These are phyloP conservation scores for Rhopalosiphum padi DNA, from an alignment of 1,140 invertebrate species.

Conservation along the genomic window DNA sequence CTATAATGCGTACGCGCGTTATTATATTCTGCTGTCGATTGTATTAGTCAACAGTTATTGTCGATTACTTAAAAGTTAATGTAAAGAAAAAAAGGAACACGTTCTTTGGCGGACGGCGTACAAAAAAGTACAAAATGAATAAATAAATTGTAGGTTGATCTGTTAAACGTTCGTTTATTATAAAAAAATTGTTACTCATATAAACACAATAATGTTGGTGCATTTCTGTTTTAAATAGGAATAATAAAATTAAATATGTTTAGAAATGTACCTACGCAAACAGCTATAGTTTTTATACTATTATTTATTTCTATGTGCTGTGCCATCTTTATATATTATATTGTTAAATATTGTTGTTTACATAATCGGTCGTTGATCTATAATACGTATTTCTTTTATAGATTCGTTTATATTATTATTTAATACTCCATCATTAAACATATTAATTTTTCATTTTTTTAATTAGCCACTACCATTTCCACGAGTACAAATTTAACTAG, in stretches of 20 bases:
- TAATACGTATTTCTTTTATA: not conserved
- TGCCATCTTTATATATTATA: not conserved
- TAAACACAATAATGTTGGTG: not conserved
- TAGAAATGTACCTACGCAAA: not conserved
- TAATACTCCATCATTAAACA: not conserved
- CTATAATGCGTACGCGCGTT: not conserved
- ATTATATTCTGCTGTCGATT: not conserved
- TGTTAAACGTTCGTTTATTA: not conserved
- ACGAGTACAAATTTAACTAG: slow-evolving; percentile 50
- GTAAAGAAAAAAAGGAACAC: not conserved
- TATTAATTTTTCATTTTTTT: not conserved
- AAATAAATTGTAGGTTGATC: not conserved
- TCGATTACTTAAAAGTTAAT: not conserved
- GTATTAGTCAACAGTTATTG: slow-evolving; percentile 15
- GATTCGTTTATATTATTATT: not conserved
- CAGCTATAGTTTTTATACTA: not conserved
- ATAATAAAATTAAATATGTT: slow-evolving; percentile 8
- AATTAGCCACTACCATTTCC: slow-evolving; percentile 27
- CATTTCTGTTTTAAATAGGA: not conserved
- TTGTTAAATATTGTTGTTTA: not conserved
- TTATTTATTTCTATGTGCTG: not conserved
- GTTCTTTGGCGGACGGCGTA: not conserved
- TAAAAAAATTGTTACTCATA: not conserved
- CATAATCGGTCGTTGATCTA: not conserved
- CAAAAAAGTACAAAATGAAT: not conserved